A percentile compares a stretch with the other conserved stretches of the same genome.
phyloP scores from a whole-genome alignment of 2,797 vertebrate genomes.

The Myripristis murdjan region DNA sequence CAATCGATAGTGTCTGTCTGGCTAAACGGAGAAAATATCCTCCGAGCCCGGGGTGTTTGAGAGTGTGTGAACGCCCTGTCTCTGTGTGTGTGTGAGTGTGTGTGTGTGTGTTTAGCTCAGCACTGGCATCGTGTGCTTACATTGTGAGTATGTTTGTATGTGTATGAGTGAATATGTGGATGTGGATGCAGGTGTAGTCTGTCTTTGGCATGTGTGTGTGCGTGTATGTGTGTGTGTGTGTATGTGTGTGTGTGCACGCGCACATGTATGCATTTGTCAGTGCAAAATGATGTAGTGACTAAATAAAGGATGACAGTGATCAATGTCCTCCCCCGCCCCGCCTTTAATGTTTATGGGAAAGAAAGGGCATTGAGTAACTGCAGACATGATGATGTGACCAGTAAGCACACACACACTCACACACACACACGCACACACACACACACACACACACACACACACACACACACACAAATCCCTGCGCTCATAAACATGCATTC shows the following conservation, averaged over 20 bases:
- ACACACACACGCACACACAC: constrained; percentile 11
- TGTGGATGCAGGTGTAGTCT: too few species aligned
- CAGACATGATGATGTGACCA: too few species aligned
- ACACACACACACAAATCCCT: constrained; percentile 1
- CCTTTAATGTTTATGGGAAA: constrained; percentile 25
- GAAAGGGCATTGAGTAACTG: constrained; percentile 6
- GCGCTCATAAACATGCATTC: too few species aligned
- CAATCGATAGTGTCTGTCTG: constrained; percentile 62
- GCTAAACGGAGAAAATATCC: constrained; percentile 31
- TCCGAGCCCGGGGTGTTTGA: not conserved
- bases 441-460: not conserved
- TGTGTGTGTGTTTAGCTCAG: constrained; percentile 15
- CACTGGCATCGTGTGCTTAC: too few species aligned
- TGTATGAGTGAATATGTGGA: not conserved
- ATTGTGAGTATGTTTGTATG: not conserved
- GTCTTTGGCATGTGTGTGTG: not conserved
- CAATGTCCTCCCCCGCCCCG: constrained; percentile 13
- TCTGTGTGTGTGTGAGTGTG: constrained; percentile 10
- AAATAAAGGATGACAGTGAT: constrained; percentile 26
- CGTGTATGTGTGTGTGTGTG: constrained; percentile 10
- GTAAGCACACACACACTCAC: not conserved
- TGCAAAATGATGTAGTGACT: not conserved
- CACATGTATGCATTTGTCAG: constrained; percentile 15
- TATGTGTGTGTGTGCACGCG: too few species aligned
- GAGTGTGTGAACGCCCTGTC: not conserved